Evolutionary conservation across 2,113 vertebrate species (phyloP).

Genomic region (Neopipo cinnamomea): DNA sequence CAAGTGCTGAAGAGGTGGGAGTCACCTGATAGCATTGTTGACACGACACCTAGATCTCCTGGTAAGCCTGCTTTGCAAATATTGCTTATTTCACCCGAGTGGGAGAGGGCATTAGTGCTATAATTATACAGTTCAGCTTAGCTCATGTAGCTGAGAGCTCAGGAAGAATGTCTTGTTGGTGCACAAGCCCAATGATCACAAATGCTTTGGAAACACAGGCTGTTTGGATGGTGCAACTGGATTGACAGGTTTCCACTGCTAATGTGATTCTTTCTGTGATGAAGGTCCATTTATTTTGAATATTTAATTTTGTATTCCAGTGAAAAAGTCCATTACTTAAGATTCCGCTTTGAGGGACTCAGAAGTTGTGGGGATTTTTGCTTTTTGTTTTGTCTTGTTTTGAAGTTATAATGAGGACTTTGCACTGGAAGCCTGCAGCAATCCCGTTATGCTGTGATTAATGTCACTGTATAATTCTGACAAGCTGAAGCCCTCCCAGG

Average conservation of each 20-base stretch:
- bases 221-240: neutral
- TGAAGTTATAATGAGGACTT: constrained; percentile 69
- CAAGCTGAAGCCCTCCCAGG: constrained; percentile 36
- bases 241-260: neutral
- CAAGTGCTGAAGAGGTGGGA: neutral
- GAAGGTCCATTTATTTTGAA: neutral
- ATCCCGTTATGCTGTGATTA: constrained; percentile 63
- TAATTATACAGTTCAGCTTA: neutral
- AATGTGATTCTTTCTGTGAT: neutral
- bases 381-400: constrained; percentile 35
- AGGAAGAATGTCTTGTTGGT: neutral
- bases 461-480: constrained; percentile 63
- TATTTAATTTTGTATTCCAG: neutral
- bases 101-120: neutral
- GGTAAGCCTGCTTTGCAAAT: neutral
- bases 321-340: neutral
- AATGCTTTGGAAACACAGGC: neutral
- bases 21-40: neutral
- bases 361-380: constrained; percentile 20
- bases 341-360: neutral
- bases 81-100: neutral
- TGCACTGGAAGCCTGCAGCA: constrained; percentile 55
- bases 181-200: neutral
- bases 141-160: neutral
- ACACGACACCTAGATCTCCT: neutral